phyloP scores from a whole-genome alignment of 2,113 vertebrate species.

The Herpailurus yagouaroundi region DNA sequence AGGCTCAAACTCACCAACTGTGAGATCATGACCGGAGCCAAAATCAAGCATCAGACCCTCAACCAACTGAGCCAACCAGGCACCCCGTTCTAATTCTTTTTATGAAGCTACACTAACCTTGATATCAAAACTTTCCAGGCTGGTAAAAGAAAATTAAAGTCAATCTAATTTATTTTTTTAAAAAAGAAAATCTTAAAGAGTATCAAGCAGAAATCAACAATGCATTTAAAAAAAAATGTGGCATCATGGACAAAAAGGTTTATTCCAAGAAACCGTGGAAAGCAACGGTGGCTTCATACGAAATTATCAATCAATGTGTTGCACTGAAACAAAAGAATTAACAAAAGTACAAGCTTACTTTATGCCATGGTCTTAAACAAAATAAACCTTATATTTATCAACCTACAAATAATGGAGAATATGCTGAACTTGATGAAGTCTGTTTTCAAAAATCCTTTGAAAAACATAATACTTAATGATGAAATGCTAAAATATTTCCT shows the following conservation, averaged over 20 bases:
- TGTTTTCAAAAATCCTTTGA: neutral
- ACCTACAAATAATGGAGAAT: neutral
- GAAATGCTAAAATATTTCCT: neutral
- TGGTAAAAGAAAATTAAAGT: neutral
- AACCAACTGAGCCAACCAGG: too few species aligned
- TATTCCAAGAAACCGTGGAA: neutral
- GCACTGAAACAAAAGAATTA: neutral
- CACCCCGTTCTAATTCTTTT: neutral
- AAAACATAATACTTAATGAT: neutral
- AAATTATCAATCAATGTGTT: neutral
- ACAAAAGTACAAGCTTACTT: neutral
- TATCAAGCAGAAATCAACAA: neutral
- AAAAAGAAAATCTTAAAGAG: neutral
- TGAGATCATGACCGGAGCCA: too few species aligned
- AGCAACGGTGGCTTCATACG: neutral
- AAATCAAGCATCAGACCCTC: too few species aligned
- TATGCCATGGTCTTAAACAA: neutral
- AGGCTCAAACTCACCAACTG: too few species aligned
- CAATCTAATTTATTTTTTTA: neutral
- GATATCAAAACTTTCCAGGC: neutral
- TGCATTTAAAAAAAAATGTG: neutral
- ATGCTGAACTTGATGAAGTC: neutral
- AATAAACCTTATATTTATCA: neutral
- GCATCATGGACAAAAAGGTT: neutral
- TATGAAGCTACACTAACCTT: neutral